Percentiles rank a stretch among this genome's conserved stretches.
Conservation (phyloP, 2,888 invertebrate genomes). For the Heteropelma amictum region DNA sequence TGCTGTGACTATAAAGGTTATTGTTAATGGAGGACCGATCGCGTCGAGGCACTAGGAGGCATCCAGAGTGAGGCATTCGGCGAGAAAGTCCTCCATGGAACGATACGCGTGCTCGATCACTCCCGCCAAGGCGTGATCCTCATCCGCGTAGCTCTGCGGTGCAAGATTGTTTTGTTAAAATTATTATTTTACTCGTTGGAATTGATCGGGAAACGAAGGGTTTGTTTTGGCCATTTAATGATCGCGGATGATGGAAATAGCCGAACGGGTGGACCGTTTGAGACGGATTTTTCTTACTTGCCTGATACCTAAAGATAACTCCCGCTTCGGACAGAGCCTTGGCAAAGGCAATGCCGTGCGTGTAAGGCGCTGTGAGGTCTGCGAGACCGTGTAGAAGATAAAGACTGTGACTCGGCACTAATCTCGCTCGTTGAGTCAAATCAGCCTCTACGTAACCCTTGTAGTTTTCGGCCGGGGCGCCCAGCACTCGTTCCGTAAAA, state of each 20-base stretch:
- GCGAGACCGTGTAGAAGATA: conserved; percentile 96
- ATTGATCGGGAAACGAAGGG: background rate
- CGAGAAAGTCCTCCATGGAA: conserved; percentile 95
- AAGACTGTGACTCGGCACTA: conserved; percentile 92
- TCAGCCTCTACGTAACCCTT: conserved; percentile 95
- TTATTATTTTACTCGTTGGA: background rate
- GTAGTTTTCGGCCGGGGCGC: conserved; percentile 91
- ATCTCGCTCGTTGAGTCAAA: conserved; percentile 91
- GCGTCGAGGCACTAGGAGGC: conserved; percentile 79
- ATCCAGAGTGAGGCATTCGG: conserved; percentile 93
- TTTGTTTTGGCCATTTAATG: no score
- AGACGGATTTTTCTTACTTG: conserved; percentile 77
- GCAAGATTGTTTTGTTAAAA: background rate
- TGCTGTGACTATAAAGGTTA: conserved; percentile 66
- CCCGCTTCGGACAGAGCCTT: conserved; percentile 92
- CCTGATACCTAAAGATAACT: conserved; percentile 95
- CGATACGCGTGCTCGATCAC: conserved; percentile 94
- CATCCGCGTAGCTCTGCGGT: conserved; percentile 93
- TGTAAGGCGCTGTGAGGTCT: conserved; percentile 95
- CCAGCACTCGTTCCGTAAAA: conserved; percentile 96
- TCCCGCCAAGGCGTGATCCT: conserved; percentile 90
- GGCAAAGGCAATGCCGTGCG: conserved; percentile 93
- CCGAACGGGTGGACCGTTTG: background rate
- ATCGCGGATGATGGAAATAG: no score
- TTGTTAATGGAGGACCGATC: conserved; percentile 70